phyloP scores from a whole-genome alignment of 2,113 vertebrate genomes.

The Raphicerus campestris region DNA sequence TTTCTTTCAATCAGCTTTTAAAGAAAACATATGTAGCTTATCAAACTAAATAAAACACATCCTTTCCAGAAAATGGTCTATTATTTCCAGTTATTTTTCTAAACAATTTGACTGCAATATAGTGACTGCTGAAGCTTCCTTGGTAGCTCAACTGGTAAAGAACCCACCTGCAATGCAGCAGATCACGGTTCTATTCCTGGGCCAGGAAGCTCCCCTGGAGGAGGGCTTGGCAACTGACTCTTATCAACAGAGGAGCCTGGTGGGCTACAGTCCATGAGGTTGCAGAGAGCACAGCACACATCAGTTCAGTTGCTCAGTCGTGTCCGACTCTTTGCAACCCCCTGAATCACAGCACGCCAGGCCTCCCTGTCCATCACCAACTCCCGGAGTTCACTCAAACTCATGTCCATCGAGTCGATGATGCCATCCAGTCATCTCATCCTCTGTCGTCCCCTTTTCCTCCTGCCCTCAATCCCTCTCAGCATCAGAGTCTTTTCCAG shows the following conservation, averaged over 20 bases:
- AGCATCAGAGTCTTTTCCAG: too few species aligned
- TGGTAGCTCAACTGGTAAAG: neutral
- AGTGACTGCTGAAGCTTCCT: neutral
- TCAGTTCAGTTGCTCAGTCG: too few species aligned
- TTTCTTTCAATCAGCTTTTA: neutral
- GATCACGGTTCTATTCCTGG: rapidly evolving
- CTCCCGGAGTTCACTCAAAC: too few species aligned
- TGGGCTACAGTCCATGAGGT: neutral
- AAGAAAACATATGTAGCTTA: neutral
- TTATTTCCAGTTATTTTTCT: neutral
- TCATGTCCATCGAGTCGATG: rapidly evolving
- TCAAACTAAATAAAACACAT: neutral
- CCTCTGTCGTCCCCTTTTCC: too few species aligned
- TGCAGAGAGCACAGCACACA: neutral
- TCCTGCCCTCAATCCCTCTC: too few species aligned
- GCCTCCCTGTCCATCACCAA: too few species aligned
- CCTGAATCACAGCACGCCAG: rapidly evolving
- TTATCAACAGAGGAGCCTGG: neutral
- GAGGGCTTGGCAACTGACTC: neutral
- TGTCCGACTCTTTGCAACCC: too few species aligned
- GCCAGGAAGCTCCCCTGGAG: neutral
- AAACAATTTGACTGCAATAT: neutral
- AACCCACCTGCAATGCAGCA: neutral
- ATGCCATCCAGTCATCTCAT: too few species aligned
- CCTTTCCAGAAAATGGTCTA: neutral